Evolutionary conservation across 1,140 invertebrate genomes (phyloP).

Genomic region (Pseudomyrmex gracilis): DNA sequence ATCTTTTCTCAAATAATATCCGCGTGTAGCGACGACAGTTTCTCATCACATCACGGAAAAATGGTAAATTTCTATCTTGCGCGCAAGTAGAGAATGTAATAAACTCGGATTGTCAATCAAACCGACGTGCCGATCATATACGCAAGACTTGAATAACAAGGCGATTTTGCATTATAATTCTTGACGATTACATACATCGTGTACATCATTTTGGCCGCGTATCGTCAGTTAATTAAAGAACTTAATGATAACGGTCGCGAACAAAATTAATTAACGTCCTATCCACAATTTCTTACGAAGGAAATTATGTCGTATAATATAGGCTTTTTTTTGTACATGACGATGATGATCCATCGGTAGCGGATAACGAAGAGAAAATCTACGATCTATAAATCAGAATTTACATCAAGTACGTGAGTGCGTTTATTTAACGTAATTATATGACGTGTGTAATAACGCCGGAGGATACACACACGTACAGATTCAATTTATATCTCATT

Average conservation of each 20-base stretch:
- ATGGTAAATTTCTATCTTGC: slow-evolving; percentile 28
- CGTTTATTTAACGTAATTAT: slow-evolving; percentile 24
- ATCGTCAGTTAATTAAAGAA: slow-evolving; percentile 51
- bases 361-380: slow-evolving; percentile 7
- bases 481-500: slow-evolving; percentile 33
- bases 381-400: slow-evolving; percentile 41
- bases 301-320: slow-evolving; percentile 25
- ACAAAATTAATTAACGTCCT: slow-evolving; percentile 39
- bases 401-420: slow-evolving; percentile 8
- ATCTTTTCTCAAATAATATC: slow-evolving; percentile 51
- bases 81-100: not conserved
- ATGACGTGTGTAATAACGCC: not conserved
- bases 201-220: slow-evolving; percentile 17
- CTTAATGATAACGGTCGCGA: slow-evolving; percentile 28
- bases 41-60: not conserved
- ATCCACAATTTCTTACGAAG: slow-evolving; percentile 10
- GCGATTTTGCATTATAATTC: slow-evolving; percentile 38
- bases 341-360: slow-evolving; percentile 16
- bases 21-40: slow-evolving; percentile 4
- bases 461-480: not conserved
- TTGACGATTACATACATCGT: not conserved
- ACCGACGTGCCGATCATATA: slow-evolving; percentile 16
- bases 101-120: slow-evolving; percentile 55
- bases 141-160: slow-evolving; percentile 17
- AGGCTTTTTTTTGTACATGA: slow-evolving; percentile 18